Base-by-base conservation (phyloP, 2,113 vertebrate genomes). In the Gulo gulo region DNA sequence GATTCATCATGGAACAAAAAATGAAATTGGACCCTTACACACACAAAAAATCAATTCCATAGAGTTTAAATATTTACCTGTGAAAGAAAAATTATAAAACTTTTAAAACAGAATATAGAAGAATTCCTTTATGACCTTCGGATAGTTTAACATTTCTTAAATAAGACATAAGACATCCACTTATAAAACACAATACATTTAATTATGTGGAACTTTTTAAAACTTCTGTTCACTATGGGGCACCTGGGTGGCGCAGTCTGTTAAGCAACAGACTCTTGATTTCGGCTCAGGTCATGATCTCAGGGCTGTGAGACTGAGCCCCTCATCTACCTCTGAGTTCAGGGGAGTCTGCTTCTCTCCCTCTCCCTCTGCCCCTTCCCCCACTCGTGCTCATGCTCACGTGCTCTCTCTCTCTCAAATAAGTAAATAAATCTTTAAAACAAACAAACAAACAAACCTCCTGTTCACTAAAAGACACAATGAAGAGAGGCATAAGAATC, bases 51-150 rank as follows among this genome's bases (percentile, higher is more conserved):
- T 61, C 39, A 89, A 83, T 81, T 76, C 26, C 52, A 94, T 50
- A 61, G 52, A 45, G 16, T 52, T 96, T 83, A 59, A 91, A 80
- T 95, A 76, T 52, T 95, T 85, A 52, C 6, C 65, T 50, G 20
- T 39, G 69, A 97, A 94, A 80, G 55, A 26, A 95, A 78, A 94
- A 81, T 79, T 85, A 34, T 31, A 67, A 91, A 87, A 34, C 24
- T 31, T 67, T 47, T 61, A 61, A 82, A 76, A 71, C 2, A 87
- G 20, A 91, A 92, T 50, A 39, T 79, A 71, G 16, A 83, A 94
- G 20, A 90, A 94, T 63, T 90, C 23, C 13, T 88, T 39, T 95
- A 79, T 47, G 39, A 80, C 21, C 3, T 97, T 59, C 2, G 14
- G 4, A 23, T 31, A 84, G 2, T 39, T 39, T 94, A 79, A 50